Percentiles rank a stretch among this genome's conserved stretches.
Evolutionary conservation across 1,140 invertebrate genomes (phyloP).

Genomic region (Neotoxoptera formosana): DNA sequence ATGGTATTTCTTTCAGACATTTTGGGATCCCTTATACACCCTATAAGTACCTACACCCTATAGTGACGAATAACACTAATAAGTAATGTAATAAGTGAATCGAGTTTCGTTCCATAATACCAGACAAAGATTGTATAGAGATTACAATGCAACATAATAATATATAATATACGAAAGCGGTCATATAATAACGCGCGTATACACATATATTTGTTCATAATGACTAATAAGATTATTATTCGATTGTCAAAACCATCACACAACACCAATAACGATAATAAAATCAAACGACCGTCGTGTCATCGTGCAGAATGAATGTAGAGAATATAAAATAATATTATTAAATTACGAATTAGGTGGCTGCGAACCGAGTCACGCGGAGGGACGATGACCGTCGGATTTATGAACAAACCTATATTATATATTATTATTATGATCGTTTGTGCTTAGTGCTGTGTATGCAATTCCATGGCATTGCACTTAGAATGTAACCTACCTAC

Average conservation of each 20-base stretch:
- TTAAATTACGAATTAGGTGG: constrained; percentile 3
- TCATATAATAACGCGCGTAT: not conserved
- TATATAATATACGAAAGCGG: not conserved
- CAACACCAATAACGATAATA: not conserved
- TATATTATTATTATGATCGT: constrained; percentile 2
- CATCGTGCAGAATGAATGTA: not conserved
- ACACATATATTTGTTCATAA: not conserved
- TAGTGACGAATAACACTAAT: not conserved
- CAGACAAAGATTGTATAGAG: not conserved
- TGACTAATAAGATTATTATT: not conserved
- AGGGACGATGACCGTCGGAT: constrained; percentile 5
- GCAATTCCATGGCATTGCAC: not conserved
- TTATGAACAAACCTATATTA: constrained; percentile 18
- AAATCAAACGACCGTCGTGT: constrained; percentile 29
- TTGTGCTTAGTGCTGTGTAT: not conserved
- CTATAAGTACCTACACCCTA: not conserved
- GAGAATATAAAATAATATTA: constrained; percentile 8
- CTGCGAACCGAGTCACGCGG: not conserved
- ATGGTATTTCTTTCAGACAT: not conserved
- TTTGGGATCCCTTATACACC: not conserved
- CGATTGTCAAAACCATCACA: constrained; percentile 12
- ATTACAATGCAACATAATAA: not conserved
- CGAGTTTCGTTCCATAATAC: not conserved
- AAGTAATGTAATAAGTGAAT: not conserved
- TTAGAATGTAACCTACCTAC: not conserved